Evolutionary conservation across 1,140 invertebrate species (phyloP).

Genomic region (Caenorhabditis briggsae): DNA sequence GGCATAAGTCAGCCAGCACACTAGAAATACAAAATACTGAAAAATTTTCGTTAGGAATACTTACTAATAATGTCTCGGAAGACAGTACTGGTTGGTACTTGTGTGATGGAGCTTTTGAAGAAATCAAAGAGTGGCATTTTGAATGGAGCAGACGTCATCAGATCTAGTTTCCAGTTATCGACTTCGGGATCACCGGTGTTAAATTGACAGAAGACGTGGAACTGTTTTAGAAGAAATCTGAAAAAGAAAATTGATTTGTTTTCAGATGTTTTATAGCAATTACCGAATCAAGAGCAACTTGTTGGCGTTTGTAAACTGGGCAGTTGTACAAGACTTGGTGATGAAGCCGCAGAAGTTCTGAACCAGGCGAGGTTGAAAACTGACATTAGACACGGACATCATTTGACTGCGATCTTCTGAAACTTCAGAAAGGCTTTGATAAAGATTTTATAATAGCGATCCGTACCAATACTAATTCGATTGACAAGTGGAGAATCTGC

Average conservation of each 20-base stretch:
- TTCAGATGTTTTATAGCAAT: not conserved
- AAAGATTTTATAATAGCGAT: not conserved
- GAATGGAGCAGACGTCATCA: conserved; percentile 23
- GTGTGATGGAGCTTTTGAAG: conserved; percentile 28
- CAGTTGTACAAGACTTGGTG: not conserved
- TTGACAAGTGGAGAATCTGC: conserved; percentile 54
- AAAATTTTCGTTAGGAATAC: not conserved
- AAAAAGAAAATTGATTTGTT: not conserved
- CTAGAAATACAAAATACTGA: not conserved
- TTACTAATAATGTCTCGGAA: conserved; percentile 8
- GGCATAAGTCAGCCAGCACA: conserved; percentile 49
- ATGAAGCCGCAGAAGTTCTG: conserved; percentile 38
- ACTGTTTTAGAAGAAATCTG: conserved; percentile 57
- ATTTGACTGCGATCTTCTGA: conserved; percentile 40
- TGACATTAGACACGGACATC: conserved; percentile 16
- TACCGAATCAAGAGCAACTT: conserved; percentile 31
- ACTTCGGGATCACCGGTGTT: conserved; percentile 40
- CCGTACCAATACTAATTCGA: conserved; percentile 51
- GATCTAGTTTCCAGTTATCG: conserved; percentile 29
- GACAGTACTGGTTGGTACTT: conserved; percentile 8
- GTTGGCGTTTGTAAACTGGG: conserved; percentile 21
- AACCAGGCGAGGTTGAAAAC: conserved; percentile 16
- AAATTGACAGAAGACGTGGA: conserved; percentile 57
- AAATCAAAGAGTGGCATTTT: conserved; percentile 15
- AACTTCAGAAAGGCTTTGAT: not conserved